Evolutionary conservation across 1,140 invertebrate genomes (phyloP).

Genomic region (Macrotrachela quadricornifera): DNA sequence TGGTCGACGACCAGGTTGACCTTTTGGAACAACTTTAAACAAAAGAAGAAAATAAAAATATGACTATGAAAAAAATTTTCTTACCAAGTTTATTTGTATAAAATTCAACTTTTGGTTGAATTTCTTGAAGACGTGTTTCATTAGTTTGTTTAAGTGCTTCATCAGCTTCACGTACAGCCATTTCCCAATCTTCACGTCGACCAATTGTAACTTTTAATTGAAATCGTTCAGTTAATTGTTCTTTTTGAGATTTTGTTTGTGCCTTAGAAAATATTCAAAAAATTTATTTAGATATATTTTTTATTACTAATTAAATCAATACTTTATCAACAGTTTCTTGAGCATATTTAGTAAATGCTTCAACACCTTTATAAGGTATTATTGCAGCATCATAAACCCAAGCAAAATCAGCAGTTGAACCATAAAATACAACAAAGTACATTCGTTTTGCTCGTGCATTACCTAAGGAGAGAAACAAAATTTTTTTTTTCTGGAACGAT

Average conservation of each 20-base stretch:
- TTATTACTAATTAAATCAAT: neutral
- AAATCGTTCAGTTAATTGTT: constrained; percentile 1
- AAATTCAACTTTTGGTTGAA: too few relatives aligned
- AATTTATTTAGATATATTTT: too few relatives aligned
- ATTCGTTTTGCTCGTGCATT: neutral
- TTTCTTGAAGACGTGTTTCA: too few relatives aligned
- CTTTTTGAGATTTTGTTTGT: neutral
- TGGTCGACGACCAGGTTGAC: too few relatives aligned
- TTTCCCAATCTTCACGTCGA: constrained; percentile 1
- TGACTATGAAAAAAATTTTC: too few relatives aligned
- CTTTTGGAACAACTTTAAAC: too few relatives aligned
- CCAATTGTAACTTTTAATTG: neutral
- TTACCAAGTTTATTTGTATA: too few relatives aligned
- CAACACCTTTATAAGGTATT: neutral
- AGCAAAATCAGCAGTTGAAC: neutral
- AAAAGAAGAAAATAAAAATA: too few relatives aligned
- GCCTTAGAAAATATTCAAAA: too few relatives aligned
- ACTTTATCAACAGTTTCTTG: neutral
- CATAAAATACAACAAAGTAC: constrained; percentile 4
- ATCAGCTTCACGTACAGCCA: constrained; percentile 3
- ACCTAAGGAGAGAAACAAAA: neutral
- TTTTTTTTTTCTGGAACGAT: too few relatives aligned
- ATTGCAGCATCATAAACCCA: neutral
- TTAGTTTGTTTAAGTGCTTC: too few relatives aligned
- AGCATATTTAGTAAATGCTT: neutral